A percentile compares a stretch with the other conserved stretches of the same genome.
phyloP scores from a whole-genome alignment of 2,888 invertebrate species.

The Mellilla xanthometata region DNA sequence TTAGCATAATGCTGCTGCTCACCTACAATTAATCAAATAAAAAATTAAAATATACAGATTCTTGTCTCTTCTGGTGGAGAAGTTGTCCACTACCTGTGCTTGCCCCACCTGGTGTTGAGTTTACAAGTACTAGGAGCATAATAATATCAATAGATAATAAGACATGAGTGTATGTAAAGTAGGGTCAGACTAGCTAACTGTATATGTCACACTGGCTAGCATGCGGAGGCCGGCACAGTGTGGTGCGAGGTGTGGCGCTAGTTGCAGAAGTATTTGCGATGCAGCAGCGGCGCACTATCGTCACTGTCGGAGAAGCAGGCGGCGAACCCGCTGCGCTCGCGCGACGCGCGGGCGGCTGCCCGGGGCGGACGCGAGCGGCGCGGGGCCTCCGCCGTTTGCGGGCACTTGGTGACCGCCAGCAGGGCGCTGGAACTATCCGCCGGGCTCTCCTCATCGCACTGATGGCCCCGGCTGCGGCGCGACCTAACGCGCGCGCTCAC shows the following conservation, averaged over 20 bases:
- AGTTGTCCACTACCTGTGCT: too few relatives aligned
- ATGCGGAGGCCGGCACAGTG: background rate
- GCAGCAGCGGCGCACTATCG: constrained; percentile 59
- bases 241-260: background rate
- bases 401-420: constrained; percentile 54
- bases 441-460: constrained; percentile 55
- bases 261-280: constrained; percentile 63
- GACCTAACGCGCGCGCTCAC: constrained; percentile 26
- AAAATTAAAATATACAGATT: too few relatives aligned
- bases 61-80: too few relatives aligned
- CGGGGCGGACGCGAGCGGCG: constrained; percentile 22
- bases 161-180: too few relatives aligned
- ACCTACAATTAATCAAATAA: too few relatives aligned
- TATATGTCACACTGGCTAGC: constrained; percentile 12
- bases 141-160: constrained; percentile 4
- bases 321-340: constrained; percentile 67
- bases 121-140: too few relatives aligned
- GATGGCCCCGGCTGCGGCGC: constrained; percentile 42
- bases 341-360: constrained; percentile 42
- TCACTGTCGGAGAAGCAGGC: constrained; percentile 75
- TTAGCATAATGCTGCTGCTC: too few relatives aligned
- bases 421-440: constrained; percentile 53
- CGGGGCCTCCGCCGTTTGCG: constrained; percentile 48
- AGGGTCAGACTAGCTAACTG: constrained; percentile 23
- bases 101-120: too few relatives aligned